Base-by-base conservation (phyloP, 2,888 invertebrate species). In the Glyphotaelius pellucidus region DNA sequence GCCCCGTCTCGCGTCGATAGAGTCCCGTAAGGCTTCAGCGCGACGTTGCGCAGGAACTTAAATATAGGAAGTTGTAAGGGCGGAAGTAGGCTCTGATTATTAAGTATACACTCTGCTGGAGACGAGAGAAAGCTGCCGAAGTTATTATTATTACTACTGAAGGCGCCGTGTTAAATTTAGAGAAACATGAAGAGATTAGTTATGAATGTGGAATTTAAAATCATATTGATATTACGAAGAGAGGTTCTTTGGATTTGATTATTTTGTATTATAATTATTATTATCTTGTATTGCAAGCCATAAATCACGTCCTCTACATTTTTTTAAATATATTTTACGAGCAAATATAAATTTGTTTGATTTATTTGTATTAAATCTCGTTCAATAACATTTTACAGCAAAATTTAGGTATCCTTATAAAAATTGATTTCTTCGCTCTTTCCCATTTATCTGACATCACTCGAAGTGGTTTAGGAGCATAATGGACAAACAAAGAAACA, bases 21-120 rank as follows among this genome's bases (percentile, higher is more conserved):
- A 1, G 25, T 25, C 25, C 67, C 67, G 67, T 11, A 67, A n/a
- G 67, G 67, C 67, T 67, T n/a, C 67, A n/a, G 67, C 67, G 67
- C 25, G 67, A 67, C 25, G 67, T 25, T 67, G 25, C 67, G 25
- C 67, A 25, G 67, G 67, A 67, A n/a, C 25, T 67, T 67, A 67
- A 67, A 67, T 67, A 67, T 67, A n/a, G 67, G 67, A 67, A 67
- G 67, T 67, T 67, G n/a, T 67, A 67, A 67, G 67, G 67, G 67
- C 67, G 67, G 67, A 67, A 67, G 67, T 67, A 67, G 67, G 67
- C 67, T 67, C 67, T 67, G 67, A 67, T 67, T 67, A 67, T 25
- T 67, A 67, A 67, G 67, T 67, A 67, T 9, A n/a, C 67, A 67
- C 67, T 67, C 67, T 67, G 67, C 25, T n/a, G n/a, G n/a, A 67